phyloP scores from a whole-genome alignment of 2,113 vertebrate genomes.

The Lutjanus erythropterus region DNA sequence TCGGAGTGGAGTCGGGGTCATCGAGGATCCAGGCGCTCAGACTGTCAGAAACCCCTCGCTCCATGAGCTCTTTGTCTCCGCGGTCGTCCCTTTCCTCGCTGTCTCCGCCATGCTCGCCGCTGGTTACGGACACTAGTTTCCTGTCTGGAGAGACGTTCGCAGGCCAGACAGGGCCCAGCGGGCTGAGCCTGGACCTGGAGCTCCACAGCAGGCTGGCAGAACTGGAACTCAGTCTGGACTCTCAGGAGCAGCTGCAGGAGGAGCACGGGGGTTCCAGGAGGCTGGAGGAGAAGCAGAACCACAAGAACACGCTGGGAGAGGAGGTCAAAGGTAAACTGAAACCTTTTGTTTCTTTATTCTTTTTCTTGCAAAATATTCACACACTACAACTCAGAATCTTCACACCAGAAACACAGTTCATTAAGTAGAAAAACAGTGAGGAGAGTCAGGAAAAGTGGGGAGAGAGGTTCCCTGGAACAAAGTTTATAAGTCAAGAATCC shows the following conservation, averaged over 20 bases:
- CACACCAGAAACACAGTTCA: not conserved
- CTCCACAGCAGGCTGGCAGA: conserved; percentile 88
- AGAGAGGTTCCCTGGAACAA: too few relatives aligned
- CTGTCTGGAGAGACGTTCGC: conserved; percentile 88
- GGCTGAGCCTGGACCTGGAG: conserved; percentile 87
- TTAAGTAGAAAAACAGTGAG: not conserved
- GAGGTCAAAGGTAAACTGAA: conserved; percentile 77
- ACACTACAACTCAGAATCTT: not conserved
- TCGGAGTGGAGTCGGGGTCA: conserved; percentile 33
- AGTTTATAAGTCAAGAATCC: too few relatives aligned
- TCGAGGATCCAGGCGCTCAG: conserved; percentile 85
- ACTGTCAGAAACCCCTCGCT: conserved; percentile 92
- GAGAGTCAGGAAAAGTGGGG: not conserved
- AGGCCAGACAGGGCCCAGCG: conserved; percentile 83
- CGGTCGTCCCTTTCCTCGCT: conserved; percentile 96
- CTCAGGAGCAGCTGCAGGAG: conserved; percentile 42
- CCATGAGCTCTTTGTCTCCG: conserved; percentile 93
- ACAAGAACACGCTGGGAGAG: conserved; percentile 41
- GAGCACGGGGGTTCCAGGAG: not conserved
- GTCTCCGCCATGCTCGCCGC: conserved; percentile 94
- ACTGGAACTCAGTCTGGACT: conserved; percentile 83
- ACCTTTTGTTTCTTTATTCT: not conserved
- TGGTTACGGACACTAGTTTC: conserved; percentile 87
- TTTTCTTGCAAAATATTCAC: not conserved
- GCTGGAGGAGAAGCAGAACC: conserved; percentile 64